Base-by-base conservation (phyloP, 2,888 invertebrate species). In the Graphium colonna region DNA sequence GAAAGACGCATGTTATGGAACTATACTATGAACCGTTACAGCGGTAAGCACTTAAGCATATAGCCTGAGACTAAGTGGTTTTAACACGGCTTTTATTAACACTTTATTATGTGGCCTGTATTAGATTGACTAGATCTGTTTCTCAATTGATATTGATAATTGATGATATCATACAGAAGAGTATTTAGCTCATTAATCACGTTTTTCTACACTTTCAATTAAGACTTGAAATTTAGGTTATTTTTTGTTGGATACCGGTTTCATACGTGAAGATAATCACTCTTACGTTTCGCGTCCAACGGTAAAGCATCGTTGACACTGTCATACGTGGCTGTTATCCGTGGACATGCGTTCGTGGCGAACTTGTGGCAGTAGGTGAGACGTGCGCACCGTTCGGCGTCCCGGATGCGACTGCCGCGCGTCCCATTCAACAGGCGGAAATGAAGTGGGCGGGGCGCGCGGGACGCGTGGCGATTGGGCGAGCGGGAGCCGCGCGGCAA, bases 361-460 rank as follows among this genome's bases (percentile, higher is more conserved):
- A 45, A 38, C 28, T 17, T 10, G 15, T 16, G 9, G 26, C 9
- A n/a, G n/a, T 28, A n/a, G 39, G 33, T 15, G 10, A 48, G 31
- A 38, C 52, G 47, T 42, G 26, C 52, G 38, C 47, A 26, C 40
- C 12, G 59, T 64, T 65, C 64, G 64, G 68, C 65, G 71, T 72
- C 71, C 68, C 65, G 68, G 65, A 64, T 67, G 70, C 75, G 81
- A 88, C 89, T 88, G 83, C 82, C 80, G 80, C 70, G 74, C 70
- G 77, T 71, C 74, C 65, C 88, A 85, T 87, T 87, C 87, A 87
- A 82, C 80, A 84, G 77, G 79, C 82, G 59, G 68, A 70, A 69
- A 80, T 77, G 85, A 80, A 77, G 81, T 87, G 89, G 89, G 88
- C 87, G 88, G 88, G 85, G 88, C 87, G 85, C 69, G 87, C 80